phyloP scores from a whole-genome alignment of 2,797 vertebrate species.

The Clarias pachynema region DNA sequence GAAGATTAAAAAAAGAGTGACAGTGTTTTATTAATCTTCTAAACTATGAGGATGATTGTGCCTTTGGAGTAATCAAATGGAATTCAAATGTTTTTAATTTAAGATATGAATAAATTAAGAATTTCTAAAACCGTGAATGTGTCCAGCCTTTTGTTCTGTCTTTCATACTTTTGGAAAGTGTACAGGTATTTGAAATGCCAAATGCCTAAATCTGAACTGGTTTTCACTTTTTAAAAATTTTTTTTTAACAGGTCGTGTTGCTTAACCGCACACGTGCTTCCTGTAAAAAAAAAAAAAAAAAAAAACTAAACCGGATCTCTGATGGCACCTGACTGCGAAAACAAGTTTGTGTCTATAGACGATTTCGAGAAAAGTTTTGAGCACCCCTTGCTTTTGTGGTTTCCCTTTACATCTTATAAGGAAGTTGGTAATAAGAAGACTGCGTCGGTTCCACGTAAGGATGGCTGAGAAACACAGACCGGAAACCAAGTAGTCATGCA shows the following conservation, averaged over 20 bases:
- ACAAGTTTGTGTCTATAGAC: background rate
- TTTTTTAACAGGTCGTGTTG: background rate
- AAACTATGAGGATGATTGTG: slow-evolving; percentile 81
- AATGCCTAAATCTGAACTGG: background rate
- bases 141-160: slow-evolving; percentile 18
- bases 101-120: slow-evolving; percentile 77
- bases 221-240: background rate
- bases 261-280: background rate
- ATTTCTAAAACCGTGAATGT: slow-evolving; percentile 72
- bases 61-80: slow-evolving; percentile 83
- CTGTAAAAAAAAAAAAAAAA: slow-evolving; percentile 14
- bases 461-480: background rate
- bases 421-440: slow-evolving; percentile 10
- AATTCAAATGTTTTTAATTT: slow-evolving; percentile 85
- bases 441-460: background rate
- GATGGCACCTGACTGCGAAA: background rate
- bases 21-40: slow-evolving; percentile 80
- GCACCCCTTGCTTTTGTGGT: background rate
- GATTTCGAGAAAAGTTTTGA: background rate
- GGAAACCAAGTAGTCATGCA: background rate
- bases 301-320: background rate
- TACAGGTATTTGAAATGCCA: background rate
- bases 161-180: background rate
- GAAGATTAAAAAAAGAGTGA: slow-evolving; percentile 67
- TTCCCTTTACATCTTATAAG: slow-evolving; percentile 26